Percentiles rank a stretch among this genome's conserved stretches.
phyloP scores from a whole-genome alignment of 2,113 vertebrate genomes.

The Uria aalge region DNA sequence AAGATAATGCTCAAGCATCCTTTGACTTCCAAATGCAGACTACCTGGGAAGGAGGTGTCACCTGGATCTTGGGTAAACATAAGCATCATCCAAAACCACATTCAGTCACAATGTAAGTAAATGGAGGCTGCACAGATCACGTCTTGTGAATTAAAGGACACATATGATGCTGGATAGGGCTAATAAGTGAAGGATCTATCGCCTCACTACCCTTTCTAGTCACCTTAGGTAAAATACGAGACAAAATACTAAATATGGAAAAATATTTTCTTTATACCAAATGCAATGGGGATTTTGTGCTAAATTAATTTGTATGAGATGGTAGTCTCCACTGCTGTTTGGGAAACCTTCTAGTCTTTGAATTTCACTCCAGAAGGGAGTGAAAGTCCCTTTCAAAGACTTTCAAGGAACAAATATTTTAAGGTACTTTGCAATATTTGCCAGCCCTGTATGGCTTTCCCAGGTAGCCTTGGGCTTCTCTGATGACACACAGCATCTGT shows the following conservation, averaged over 20 bases:
- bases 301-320: background rate
- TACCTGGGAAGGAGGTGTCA: background rate
- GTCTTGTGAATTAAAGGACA: background rate
- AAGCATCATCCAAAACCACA: background rate
- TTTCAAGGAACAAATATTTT: background rate
- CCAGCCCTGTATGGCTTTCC: background rate
- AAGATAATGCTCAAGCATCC: background rate
- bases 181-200: background rate
- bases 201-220: rapidly evolving
- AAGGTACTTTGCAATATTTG: background rate
- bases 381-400: background rate
- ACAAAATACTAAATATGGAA: background rate
- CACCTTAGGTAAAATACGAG: background rate
- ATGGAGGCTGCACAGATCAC: background rate
- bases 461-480: background rate
- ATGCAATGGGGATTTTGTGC: background rate
- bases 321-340: background rate
- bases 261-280: background rate
- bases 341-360: background rate
- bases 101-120: background rate
- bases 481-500: too few species aligned
- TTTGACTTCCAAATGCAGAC: background rate
- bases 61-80: background rate
- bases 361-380: background rate
- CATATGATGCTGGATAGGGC: background rate